Conservation (phyloP, 2,888 invertebrate species). For the Nasonovia ribisnigri region DNA sequence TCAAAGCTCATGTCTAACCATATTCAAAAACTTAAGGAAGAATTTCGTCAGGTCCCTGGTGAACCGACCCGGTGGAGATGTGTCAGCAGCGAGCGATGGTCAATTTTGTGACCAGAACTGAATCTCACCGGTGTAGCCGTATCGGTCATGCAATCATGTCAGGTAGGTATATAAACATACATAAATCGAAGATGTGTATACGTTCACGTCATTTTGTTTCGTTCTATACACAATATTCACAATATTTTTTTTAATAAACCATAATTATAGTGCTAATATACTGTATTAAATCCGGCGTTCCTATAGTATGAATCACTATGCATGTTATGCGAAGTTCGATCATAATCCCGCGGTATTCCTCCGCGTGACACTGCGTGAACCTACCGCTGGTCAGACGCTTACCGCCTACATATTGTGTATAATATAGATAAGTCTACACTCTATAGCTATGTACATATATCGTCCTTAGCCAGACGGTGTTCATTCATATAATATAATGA, state of each 20-base stretch:
- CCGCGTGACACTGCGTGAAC: not conserved
- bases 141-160: not conserved
- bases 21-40: constrained; percentile 2
- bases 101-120: not conserved
- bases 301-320: not conserved
- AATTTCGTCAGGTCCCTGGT: not conserved
- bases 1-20: constrained; percentile 13
- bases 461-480: not conserved
- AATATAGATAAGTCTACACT: too few species aligned
- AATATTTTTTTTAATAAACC: too few species aligned
- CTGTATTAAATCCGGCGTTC: too few species aligned
- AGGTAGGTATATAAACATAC: too few species aligned
- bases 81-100: not conserved
- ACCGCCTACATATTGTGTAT: not conserved
- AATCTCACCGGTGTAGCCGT: not conserved
- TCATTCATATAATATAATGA: constrained; percentile 26
- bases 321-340: not conserved
- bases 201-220: too few species aligned
- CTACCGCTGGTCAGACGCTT: not conserved
- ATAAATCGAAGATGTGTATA: too few species aligned
- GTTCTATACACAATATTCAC: too few species aligned
- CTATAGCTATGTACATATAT: too few species aligned
- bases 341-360: not conserved
- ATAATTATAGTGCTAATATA: too few species aligned
- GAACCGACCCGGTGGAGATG: not conserved